Evolutionary conservation across 2,797 vertebrate genomes (phyloP), one percentile per base, ranked within the genome.

Genomic region (Balearica regulorum): DNA sequence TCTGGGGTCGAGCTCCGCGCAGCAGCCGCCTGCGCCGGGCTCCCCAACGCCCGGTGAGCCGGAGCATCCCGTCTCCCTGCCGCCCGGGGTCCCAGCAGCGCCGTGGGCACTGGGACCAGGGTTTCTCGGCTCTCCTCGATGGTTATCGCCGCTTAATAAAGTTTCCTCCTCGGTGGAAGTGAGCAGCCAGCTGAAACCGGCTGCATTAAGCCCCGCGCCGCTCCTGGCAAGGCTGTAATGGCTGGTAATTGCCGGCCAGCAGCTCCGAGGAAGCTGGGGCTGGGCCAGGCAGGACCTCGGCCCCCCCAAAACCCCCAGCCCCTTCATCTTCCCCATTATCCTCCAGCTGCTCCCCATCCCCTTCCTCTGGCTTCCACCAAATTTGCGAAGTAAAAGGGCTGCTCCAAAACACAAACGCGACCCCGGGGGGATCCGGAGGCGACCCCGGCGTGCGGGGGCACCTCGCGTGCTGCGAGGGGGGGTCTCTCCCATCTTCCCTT

Each of bases 381-480:
- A 31, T 54, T 29, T 18, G 2, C 16, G 4, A 29, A 44, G 22
- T 5, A 16, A 22, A 29, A 0, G 33, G 28, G 60, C 6, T 41
- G 35, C 29, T 14, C 51, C 51, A 28, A 28, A 53, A 16, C 51
- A 25, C 26, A 43, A 43, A 14, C 43, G 16, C 43, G 12, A 26
- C 26, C 25, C 33, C 1, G 1, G 43, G 21, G 25, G 44, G 22
- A 12, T 2, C 21, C 31, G 35, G 41, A 11, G 43, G 37, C 10
- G 37, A 25, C 35, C 14, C 46, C 1, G 1, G 37, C 1, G 3
- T 3, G 16, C 3, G 11, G 33, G 51, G 70, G 46, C 19, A 4
- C 58, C 24, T 11, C 3, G 1, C 0, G 3, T 15, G 33, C 29
- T 51, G 28, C 5, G 1, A 13, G 22, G 16, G 6, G 18, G n/a